A percentile compares a stretch with the other conserved stretches of the same genome.
These are phyloP conservation scores for Procambarus virginalis DNA, from an alignment of 1,140 invertebrate genomes.

Conservation along the genomic window DNA sequence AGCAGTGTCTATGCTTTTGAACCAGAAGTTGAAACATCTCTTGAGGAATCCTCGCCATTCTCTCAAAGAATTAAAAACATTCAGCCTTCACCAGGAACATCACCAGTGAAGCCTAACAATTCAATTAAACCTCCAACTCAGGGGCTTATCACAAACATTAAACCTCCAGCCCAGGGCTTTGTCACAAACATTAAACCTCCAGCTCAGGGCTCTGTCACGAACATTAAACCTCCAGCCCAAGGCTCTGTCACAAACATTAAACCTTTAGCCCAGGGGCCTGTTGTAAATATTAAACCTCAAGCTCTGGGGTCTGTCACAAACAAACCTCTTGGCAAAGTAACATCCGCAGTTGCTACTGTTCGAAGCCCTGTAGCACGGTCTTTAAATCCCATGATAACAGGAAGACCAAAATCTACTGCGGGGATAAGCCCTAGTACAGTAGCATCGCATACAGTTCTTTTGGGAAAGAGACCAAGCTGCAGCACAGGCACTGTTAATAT, in stretches of 20 bases:
- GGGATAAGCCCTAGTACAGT: constrained; percentile 1
- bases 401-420: constrained; percentile 18
- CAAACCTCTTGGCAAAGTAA: neutral
- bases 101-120: constrained; percentile 47
- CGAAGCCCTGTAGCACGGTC: constrained; percentile 39
- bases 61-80: constrained; percentile 68
- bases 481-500: neutral
- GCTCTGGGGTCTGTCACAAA: neutral
- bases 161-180: neutral
- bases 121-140: constrained; percentile 21
- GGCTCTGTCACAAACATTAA: neutral
- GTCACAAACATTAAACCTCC: constrained; percentile 4
- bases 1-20: constrained; percentile 84
- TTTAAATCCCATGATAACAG: constrained; percentile 24
- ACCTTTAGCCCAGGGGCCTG: too few species aligned
- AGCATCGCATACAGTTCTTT: neutral
- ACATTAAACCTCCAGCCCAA: too few species aligned
- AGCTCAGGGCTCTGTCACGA: too few species aligned
- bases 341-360: neutral
- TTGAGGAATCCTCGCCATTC: constrained; percentile 72
- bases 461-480: neutral
- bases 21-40: constrained; percentile 76
- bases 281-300: constrained; percentile 14
- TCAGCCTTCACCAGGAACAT: constrained; percentile 53
- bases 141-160: neutral